Evolutionary conservation across 2,113 vertebrate species (phyloP), one percentile per base, ranked within the genome.

Genomic region (Neogobius melanostomus): DNA sequence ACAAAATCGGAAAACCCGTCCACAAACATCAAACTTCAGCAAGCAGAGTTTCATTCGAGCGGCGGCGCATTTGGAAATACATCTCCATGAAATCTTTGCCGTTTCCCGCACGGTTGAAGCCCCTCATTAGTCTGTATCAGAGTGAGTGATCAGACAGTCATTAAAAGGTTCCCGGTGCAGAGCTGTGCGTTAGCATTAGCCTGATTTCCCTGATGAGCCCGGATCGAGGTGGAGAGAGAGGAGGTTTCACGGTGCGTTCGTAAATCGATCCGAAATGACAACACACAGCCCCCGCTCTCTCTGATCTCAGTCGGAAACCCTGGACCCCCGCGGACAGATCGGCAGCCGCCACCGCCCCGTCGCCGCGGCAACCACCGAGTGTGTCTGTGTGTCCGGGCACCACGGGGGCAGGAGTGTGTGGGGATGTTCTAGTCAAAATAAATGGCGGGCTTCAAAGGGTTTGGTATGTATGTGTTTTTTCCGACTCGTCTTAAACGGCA

Each of bases 241-340:
- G 56, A 66, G 52, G 50, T 61, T 60, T 60, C 57, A 60, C 28
- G 36, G 1, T 3, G 57, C 11, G 57, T 60, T 60, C 57, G 82
- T 94, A 36, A 36, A 96, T 95, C 93, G 94, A 94, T 92, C 94
- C 93, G 93, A 93, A 95, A 95, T 95, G 93, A 95, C 93, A 91
- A 95, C 92, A 93, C 92, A 36, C 28, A 5, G 28, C 53, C 91
- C 91, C 15, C 81, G 81, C 91, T 88, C 91, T 88, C 93, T 95
- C 92, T 94, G 95, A 97, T 97, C 95, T 95, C 91, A 88, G 91
- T 88, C 89, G 92, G 96, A 91, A 93, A 90, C 85, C 72, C 84
- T 74, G 72, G 78, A 87, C 92, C 91, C 92, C 93, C 77, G 78
- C 90, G 81, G 92, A 53, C 92, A 87, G 90, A 93, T 91, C 91